These are phyloP conservation scores for Rutilus rutilus DNA, from an alignment of 2,113 vertebrate species.

Conservation along the genomic window DNA sequence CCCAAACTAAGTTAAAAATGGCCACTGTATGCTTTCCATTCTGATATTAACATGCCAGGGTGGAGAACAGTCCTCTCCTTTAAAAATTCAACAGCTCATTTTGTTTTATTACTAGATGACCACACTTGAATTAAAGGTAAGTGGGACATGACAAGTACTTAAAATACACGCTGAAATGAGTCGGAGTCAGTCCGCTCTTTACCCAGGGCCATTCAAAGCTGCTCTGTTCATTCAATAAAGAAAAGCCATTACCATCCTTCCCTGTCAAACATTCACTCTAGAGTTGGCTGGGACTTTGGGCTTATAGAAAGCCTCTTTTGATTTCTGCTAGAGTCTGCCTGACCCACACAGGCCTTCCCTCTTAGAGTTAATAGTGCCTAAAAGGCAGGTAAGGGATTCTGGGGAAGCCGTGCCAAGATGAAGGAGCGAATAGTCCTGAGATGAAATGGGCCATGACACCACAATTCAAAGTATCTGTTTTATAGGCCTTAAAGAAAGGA, in stretches of 20 bases:
- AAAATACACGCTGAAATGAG: conserved; percentile 17
- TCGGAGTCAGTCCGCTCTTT: conserved; percentile 26
- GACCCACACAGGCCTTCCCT: conserved; percentile 53
- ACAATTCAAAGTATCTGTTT: conserved; percentile 62
- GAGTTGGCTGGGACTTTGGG: conserved; percentile 48
- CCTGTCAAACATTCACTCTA: conserved; percentile 47
- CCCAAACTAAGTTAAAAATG: not conserved
- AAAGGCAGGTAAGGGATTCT: conserved; percentile 57
- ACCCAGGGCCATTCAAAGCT: conserved; percentile 33
- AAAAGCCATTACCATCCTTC: conserved; percentile 59
- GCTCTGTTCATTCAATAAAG: conserved; percentile 52
- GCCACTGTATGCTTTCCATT: not conserved
- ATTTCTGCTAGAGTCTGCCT: conserved; percentile 53
- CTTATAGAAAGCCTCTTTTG: conserved; percentile 60
- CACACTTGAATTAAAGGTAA: conserved; percentile 35
- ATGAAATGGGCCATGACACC: conserved; percentile 60
- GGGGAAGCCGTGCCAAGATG: conserved; percentile 53
- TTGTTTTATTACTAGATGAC: conserved; percentile 34
- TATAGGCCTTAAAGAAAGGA: conserved; percentile 57
- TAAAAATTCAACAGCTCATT: conserved; percentile 31
- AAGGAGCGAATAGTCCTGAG: conserved; percentile 50
- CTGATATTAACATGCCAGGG: not conserved
- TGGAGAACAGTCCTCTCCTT: not conserved
- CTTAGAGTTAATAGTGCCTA: conserved; percentile 60
- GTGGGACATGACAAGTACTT: conserved; percentile 31